A percentile compares a stretch with the other conserved stretches of the same genome.
phyloP scores from a whole-genome alignment of 2,113 vertebrate species.

The Tylochromis polylepis region DNA sequence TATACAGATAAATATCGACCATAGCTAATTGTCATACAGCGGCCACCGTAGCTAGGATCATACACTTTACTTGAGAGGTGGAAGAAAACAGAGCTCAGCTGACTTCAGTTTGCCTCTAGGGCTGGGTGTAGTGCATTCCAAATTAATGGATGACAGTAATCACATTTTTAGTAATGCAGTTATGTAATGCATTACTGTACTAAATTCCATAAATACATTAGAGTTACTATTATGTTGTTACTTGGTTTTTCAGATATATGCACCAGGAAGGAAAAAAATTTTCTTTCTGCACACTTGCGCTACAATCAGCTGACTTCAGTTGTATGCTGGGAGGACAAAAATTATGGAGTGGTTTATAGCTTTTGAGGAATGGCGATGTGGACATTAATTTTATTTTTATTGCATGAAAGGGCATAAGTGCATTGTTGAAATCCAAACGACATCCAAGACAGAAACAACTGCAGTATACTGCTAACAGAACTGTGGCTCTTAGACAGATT shows the following conservation, averaged over 20 bases:
- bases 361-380: background rate
- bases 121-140: background rate
- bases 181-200: background rate
- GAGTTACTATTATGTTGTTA: background rate
- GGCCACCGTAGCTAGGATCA: background rate
- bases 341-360: background rate
- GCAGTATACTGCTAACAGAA: background rate
- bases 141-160: background rate
- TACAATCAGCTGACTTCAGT: no score
- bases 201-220: background rate
- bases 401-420: background rate
- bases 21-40: background rate
- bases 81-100: background rate
- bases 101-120: background rate
- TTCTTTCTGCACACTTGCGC: no score
- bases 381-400: background rate
- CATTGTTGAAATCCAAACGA: background rate
- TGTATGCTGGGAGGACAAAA: background rate
- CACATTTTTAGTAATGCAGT: background rate
- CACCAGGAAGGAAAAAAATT: background rate
- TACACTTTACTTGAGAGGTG: background rate
- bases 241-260: background rate
- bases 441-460: background rate
- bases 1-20: background rate
- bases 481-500: background rate